These are phyloP conservation scores for Asteroscopus sphinx DNA, from an alignment of 2,888 invertebrate genomes.

Conservation along the genomic window DNA sequence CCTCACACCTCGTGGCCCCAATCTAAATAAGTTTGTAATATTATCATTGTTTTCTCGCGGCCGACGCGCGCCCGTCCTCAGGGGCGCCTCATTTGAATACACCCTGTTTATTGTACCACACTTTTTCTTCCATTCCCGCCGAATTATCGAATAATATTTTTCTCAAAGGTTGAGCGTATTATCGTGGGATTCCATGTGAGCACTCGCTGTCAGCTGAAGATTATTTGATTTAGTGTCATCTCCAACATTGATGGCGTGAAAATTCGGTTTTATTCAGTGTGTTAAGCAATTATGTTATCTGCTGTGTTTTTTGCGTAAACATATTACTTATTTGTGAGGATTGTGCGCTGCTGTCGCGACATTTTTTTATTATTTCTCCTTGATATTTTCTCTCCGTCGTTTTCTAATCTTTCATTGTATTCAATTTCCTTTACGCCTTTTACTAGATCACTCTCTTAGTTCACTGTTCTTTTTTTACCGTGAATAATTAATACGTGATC, in stretches of 20 bases:
- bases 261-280: conserved; percentile 54
- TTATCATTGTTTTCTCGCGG: conserved; percentile 84
- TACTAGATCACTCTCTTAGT: too few relatives aligned
- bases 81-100: conserved; percentile 85
- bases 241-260: conserved; percentile 52
- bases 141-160: conserved; percentile 85
- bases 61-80: conserved; percentile 59
- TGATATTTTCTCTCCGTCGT: not conserved
- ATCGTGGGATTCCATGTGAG: conserved; percentile 76
- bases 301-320: conserved; percentile 27
- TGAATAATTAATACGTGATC: too few relatives aligned
- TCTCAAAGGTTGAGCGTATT: conserved; percentile 76
- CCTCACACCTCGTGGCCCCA: conserved; percentile 65
- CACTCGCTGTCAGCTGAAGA: conserved; percentile 62
- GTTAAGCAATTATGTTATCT: conserved; percentile 54
- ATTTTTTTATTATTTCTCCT: not conserved
- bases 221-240: conserved; percentile 75
- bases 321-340: conserved; percentile 5
- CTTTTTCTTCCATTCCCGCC: conserved; percentile 68
- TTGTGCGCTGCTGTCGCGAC: not conserved
- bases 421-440: too few relatives aligned
- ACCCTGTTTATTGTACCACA: conserved; percentile 84
- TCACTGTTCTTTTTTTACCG: too few relatives aligned
- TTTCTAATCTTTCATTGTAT: not conserved
- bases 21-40: conserved; percentile 86